A percentile compares a stretch with the other conserved stretches of the same genome.
These are phyloP conservation scores for Pelodytes ibericus DNA, from an alignment of 2,797 vertebrate genomes.

Conservation along the genomic window DNA sequence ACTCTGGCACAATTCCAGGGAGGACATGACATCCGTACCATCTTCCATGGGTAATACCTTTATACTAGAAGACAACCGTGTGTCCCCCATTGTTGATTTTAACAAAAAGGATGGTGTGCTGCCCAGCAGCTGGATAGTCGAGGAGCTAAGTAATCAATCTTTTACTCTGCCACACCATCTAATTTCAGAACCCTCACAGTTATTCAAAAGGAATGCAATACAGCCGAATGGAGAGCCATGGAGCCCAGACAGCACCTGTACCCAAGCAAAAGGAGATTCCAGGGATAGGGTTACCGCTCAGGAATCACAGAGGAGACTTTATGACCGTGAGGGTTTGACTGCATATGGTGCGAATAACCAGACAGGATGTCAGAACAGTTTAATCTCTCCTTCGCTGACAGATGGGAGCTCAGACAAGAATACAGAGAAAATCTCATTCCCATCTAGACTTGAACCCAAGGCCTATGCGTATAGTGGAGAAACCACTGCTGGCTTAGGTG, in stretches of 20 bases:
- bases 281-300: conserved; percentile 34
- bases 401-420: conserved; percentile 35
- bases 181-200: conserved; percentile 9
- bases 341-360: conserved; percentile 34
- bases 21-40: not conserved
- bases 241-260: conserved; percentile 2
- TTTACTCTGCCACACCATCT: conserved; percentile 5
- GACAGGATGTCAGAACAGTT: conserved; percentile 9
- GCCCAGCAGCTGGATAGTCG: not conserved
- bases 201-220: conserved; percentile 3
- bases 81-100: not conserved
- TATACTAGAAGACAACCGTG: not conserved
- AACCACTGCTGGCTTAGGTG: not conserved
- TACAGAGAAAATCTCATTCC: conserved; percentile 22
- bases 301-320: not conserved
- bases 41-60: not conserved
- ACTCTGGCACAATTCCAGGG: not conserved
- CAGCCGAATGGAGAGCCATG: not conserved
- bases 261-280: conserved; percentile 18
- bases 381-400: conserved; percentile 24
- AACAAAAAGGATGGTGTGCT: not conserved
- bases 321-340: conserved; percentile 20
- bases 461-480: not conserved
- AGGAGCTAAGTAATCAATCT: not conserved
- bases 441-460: not conserved